These are phyloP conservation scores for Acutogordius australiensis DNA, from an alignment of 2,888 invertebrate species.

Conservation along the genomic window DNA sequence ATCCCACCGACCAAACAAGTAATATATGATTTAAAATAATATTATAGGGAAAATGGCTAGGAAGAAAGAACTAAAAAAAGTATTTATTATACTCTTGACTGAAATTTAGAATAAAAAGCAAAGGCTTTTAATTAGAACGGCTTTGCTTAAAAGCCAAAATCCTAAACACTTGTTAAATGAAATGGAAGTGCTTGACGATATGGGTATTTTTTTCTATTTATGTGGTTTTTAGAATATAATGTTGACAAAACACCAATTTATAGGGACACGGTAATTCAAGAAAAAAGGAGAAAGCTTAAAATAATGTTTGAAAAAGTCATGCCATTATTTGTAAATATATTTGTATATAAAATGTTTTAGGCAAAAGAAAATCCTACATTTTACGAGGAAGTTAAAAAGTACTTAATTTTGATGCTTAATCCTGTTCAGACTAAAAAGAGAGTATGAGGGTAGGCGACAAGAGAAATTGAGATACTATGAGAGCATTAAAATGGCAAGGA, in stretches of 20 bases:
- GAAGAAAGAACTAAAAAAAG: slow-evolving; percentile 75
- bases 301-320: neutral
- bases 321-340: slow-evolving; percentile 2
- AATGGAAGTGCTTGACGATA: slow-evolving; percentile 86
- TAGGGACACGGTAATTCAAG: neutral
- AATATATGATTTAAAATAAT: slow-evolving; percentile 24
- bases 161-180: slow-evolving; percentile 72
- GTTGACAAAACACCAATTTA: slow-evolving; percentile 3
- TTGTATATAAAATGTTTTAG: neutral
- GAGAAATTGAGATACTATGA: slow-evolving; percentile 1
- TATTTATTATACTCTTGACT: slow-evolving; percentile 15
- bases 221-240: neutral
- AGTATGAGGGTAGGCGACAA: neutral
- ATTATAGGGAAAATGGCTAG: slow-evolving; percentile 69
- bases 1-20: slow-evolving; percentile 95
- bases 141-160: slow-evolving; percentile 87
- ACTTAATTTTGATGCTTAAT: neutral
- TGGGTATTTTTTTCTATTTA: slow-evolving; percentile 36
- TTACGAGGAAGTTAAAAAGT: neutral
- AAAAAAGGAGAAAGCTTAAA: neutral
- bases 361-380: neutral
- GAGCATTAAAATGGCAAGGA: neutral
- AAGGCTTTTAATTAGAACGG: slow-evolving; percentile 69
- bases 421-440: neutral
- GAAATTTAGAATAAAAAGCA: slow-evolving; percentile 66